These are phyloP conservation scores for Mechanitis mazaeus DNA, from an alignment of 2,888 invertebrate genomes.

Conservation along the genomic window DNA sequence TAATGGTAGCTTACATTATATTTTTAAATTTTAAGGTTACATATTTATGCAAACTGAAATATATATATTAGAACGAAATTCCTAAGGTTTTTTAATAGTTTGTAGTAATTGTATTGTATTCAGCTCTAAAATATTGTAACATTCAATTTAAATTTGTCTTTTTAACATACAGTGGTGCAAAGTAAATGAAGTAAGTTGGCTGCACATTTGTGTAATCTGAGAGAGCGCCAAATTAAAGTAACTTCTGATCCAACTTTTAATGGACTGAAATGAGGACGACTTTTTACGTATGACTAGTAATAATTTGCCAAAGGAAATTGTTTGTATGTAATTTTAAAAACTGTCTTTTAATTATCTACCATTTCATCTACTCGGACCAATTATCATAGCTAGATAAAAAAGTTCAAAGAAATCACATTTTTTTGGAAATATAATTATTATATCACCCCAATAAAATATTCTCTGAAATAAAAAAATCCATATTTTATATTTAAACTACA, in stretches of 20 bases:
- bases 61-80: background rate
- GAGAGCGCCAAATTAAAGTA: conserved; percentile 3
- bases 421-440: no score
- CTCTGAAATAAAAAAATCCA: no score
- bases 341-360: no score
- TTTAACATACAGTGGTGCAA: background rate
- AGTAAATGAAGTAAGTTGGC: conserved; percentile 4
- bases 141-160: conserved; percentile 1
- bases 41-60: background rate
- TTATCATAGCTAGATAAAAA: no score
- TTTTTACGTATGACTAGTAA: background rate
- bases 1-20: no score
- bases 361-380: no score
- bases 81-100: no score
- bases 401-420: no score
- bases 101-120: no score
- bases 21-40: no score
- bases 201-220: conserved; percentile 3
- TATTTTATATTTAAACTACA: no score
- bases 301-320: background rate
- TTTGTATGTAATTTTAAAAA: background rate
- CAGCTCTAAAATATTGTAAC: background rate
- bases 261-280: conserved; percentile 3
- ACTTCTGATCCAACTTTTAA: conserved; percentile 5
- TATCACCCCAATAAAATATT: no score